Evolutionary conservation across 2,797 vertebrate genomes (phyloP).

Genomic region (Karalla daura): DNA sequence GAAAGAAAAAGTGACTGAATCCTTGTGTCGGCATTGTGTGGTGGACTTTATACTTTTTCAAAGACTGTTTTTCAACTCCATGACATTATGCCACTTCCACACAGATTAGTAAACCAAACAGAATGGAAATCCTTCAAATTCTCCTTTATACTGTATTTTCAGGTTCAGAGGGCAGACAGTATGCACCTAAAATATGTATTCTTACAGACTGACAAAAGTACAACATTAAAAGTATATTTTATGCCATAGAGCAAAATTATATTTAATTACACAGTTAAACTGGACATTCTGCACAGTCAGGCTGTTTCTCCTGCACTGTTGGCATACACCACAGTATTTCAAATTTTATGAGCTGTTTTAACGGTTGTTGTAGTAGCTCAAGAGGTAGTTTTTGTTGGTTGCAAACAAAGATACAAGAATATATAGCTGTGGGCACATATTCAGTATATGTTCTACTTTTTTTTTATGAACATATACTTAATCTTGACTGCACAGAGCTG

Average conservation of each 20-base stretch:
- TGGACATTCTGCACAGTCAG: too few relatives aligned
- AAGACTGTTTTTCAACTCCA: too few relatives aligned
- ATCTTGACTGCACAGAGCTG: not conserved
- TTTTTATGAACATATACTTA: not conserved
- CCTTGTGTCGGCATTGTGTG: not conserved
- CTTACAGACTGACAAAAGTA: too few relatives aligned
- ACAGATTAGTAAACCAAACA: too few relatives aligned
- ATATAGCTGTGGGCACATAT: not conserved
- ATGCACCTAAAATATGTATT: too few relatives aligned
- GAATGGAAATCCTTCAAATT: too few relatives aligned
- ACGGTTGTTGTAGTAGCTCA: not conserved
- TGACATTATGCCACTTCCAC: too few relatives aligned
- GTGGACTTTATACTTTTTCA: conserved; percentile 1
- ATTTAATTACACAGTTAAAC: not conserved
- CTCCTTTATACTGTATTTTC: too few relatives aligned
- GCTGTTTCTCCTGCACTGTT: not conserved
- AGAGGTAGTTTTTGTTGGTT: not conserved
- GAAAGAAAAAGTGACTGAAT: conserved; percentile 5
- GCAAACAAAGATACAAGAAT: not conserved
- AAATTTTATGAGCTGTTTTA: not conserved
- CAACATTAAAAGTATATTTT: too few relatives aligned
- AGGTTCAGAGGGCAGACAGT: too few relatives aligned
- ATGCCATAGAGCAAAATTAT: too few relatives aligned
- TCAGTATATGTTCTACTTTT: not conserved
- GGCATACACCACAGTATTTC: not conserved